A percentile compares a stretch with the other conserved stretches of the same genome.
These are phyloP conservation scores for Mylabris sibirica DNA, from an alignment of 2,888 invertebrate genomes.

Conservation along the genomic window DNA sequence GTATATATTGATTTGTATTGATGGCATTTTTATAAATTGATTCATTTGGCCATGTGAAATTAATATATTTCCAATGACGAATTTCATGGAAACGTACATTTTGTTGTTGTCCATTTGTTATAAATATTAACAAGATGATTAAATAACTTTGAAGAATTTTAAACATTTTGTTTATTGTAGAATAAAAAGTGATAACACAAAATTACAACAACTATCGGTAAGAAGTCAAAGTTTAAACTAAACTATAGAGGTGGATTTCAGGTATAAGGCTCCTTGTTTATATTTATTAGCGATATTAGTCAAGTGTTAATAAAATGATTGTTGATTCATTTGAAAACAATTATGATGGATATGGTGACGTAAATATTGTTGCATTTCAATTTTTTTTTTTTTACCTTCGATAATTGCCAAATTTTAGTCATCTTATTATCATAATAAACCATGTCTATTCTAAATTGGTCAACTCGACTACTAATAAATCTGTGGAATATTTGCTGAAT, in stretches of 20 bases:
- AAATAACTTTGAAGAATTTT: background rate
- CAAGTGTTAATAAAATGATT: no score
- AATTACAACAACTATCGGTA: background rate
- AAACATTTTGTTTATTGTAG: background rate
- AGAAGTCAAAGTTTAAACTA: background rate
- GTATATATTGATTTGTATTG: conserved; percentile 69
- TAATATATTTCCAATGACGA: conserved; percentile 76
- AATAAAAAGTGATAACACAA: background rate
- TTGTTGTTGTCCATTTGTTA: background rate
- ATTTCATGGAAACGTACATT: conserved; percentile 67
- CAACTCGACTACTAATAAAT: no score
- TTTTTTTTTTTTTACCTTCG: no score
- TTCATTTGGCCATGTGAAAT: conserved; percentile 72
- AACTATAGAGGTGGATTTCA: background rate
- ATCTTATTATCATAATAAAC: no score
- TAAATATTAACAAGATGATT: background rate
- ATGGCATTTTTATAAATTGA: conserved; percentile 64
- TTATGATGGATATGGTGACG: no score
- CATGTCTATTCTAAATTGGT: no score
- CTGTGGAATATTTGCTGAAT: no score
- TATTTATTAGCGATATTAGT: no score
- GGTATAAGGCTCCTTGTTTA: no score
- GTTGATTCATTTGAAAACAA: no score
- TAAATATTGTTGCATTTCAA: no score
- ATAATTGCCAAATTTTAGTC: no score